Base-by-base conservation (phyloP, 2,113 vertebrate species). In the Corydoras sp. region DNA sequence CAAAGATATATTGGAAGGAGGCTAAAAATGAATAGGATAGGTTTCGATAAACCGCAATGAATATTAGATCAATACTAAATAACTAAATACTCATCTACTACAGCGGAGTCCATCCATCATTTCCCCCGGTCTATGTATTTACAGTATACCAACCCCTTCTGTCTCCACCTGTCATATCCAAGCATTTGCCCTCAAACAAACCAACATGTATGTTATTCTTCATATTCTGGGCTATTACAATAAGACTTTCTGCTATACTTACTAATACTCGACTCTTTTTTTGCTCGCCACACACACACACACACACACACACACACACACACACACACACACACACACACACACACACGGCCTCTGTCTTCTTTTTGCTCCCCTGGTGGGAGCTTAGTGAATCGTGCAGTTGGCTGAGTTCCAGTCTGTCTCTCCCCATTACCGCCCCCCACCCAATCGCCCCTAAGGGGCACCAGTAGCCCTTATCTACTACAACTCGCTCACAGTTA, bases 351-450 rank as follows among this genome's bases (percentile, higher is more conserved):
- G 49, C 31, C 71, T 71, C 32, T 60, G 66, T 68, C 29, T 75
- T 82, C 72, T 85, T 74, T 74, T 24, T 62, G 73, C 68, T 80
- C 81, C 71, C 79, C 81, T 82, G 79, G 77, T 72, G 77, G 58
- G 77, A 75, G 60, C 65, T 68, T 78, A 78, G 77, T 78, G 72
- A 78, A 72, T 75, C 77, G 77, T 78, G 77, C 64, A 75, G 68
- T 75, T 72, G 72, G 76, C 72, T 74, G 80, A 81, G 76, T 82
- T 81, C 81, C 86, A 86, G 85, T 88, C 82, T 81, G 66, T 82
- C 84, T 84, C 49, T 79, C 77, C 76, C 77, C 69, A 76, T 70
- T 58, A 54, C 58, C 72, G n/a, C 63, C 55, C 71, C 67, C 63
- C 63, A 30, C 58, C 64, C 72, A 71, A 24, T 51, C 69, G 53